Base-by-base conservation (phyloP, 2,888 invertebrate species). In the Eilema griseolum region DNA sequence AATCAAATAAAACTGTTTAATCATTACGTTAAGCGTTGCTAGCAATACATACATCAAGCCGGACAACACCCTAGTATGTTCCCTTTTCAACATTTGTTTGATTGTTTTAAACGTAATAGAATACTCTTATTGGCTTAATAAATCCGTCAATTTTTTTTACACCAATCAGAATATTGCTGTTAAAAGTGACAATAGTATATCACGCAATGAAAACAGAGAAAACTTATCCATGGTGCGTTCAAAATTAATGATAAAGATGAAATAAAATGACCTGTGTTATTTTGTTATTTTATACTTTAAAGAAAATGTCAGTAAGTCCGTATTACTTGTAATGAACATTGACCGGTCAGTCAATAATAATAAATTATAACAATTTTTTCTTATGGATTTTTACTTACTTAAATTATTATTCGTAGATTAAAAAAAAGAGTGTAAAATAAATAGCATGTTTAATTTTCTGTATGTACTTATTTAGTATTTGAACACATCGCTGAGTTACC, bases 1-100 rank as follows among this genome's bases (percentile, higher is more conserved):
- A 89, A 87, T 85, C 76, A 84, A 84, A 86, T 83, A 86, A 88
- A 89, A 88, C 85, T 92, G 94, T 94, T 95, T 93, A 89, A 95
- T 95, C 95, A 93, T 94, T 94, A 94, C 90, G 84, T 72, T 88
- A 85, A n/a, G 88, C 93, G 93, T 93, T 93, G 92, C 87, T 89
- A 90, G 72, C 83, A 75, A 87, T 89, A 90, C 72, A 83, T 75
- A 83, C 84, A 86, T 81, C 80, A 86, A 88, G 89, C 89, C 89
- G 92, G 93, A 91, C 94, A 93, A 94, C 94, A 94, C 94, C 94
- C 94, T 86, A 86, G 80, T 84, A 68, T 61, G 90, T 61, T 61
- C 61, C 33, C 86, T 90, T 76, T 82, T 67, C 14, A 59, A 59
- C 14, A 26, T 3, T 3, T n/a, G 5, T 14, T 12, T 26, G 5